Evolutionary conservation across 1,140 invertebrate genomes (phyloP), one percentile per base, ranked within the genome.

Genomic region (Ditylenchus dipsaci): DNA sequence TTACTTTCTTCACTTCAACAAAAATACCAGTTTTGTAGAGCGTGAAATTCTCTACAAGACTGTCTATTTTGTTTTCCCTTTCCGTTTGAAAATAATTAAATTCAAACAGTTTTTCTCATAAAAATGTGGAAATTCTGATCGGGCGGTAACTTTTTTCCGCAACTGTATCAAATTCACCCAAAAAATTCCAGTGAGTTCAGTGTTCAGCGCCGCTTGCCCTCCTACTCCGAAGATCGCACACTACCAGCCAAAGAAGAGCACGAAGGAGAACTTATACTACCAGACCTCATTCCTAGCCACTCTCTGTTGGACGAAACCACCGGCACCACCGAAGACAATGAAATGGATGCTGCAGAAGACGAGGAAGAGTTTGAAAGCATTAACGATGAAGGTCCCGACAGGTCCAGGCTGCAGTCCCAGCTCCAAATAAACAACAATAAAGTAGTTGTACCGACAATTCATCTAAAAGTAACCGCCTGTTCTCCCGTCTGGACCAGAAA

Each of bases 151-250:
- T 5, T 3, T 53, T 8, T 53, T 21, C 49, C 15, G 3, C 49
- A 53, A 7, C 49, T 19, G 15, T 21, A 53, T 7, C 23, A 21
- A n/a, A n/a, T n/a, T n/a, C n/a, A 3, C 23, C n/a, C 3, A 53
- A 38, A 38, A 5, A 38, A 7, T 53, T 53, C 15, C 15, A 53
- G 49, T 26, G 49, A 53, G n/a, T 53, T 53, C 8, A 53, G 23
- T 26, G 49, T 53, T 1, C n/a, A 26, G 13, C 17, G 29, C 29
- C 59, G 59, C 27, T 29, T 61, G n/a, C 38, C 27, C 5, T 61
- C 59, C 3, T 61, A 61, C 29, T 29, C n/a, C 59, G 59, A 61
- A 29, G 59, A 61, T n/a, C 17, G 29, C 3, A 61, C 59, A 3
- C 29, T 61, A 21, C 59, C 49, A 7, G 49, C 49, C 15, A 53